A percentile compares a stretch with the other conserved stretches of the same genome.
Conservation (phyloP, 2,113 vertebrate genomes). For the Aldabrachelys gigantea region DNA sequence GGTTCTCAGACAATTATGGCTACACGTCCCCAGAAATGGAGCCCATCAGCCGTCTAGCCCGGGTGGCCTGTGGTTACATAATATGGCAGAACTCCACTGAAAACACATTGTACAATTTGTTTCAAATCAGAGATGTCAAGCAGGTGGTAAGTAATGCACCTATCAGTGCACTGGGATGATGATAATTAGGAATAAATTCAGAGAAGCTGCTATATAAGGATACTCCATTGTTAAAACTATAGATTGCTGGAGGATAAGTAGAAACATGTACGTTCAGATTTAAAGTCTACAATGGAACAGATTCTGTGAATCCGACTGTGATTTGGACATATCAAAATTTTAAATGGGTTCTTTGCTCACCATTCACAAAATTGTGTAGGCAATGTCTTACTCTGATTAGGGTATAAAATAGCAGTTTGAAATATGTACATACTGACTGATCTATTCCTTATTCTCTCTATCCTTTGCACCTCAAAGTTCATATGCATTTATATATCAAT, state of each 20-base stretch:
- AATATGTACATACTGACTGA: neutral
- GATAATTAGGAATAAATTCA: neutral
- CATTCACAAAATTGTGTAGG: neutral
- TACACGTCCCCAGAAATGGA: constrained; percentile 83
- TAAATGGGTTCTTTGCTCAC: neutral
- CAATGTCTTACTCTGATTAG: neutral
- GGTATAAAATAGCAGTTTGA: neutral
- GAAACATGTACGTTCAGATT: neutral
- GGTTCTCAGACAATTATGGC: constrained; percentile 84
- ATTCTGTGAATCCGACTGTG: neutral
- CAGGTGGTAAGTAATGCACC: constrained; percentile 86
- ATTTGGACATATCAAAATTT: neutral
- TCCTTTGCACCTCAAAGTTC: neutral
- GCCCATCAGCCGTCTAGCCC: constrained; percentile 84
- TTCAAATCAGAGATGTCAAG: constrained; percentile 85
- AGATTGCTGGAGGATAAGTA: neutral
- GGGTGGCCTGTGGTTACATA: constrained; percentile 84
- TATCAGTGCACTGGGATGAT: neutral
- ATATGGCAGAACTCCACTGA: constrained; percentile 91
- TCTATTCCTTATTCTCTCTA: neutral
- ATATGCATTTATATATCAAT: neutral
- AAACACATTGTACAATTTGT: constrained; percentile 85
- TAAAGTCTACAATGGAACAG: neutral
- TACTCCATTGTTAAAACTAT: neutral
- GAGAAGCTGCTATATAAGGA: rapidly evolving